phyloP scores from a whole-genome alignment of 2,113 vertebrate genomes.

The Sorex araneus region DNA sequence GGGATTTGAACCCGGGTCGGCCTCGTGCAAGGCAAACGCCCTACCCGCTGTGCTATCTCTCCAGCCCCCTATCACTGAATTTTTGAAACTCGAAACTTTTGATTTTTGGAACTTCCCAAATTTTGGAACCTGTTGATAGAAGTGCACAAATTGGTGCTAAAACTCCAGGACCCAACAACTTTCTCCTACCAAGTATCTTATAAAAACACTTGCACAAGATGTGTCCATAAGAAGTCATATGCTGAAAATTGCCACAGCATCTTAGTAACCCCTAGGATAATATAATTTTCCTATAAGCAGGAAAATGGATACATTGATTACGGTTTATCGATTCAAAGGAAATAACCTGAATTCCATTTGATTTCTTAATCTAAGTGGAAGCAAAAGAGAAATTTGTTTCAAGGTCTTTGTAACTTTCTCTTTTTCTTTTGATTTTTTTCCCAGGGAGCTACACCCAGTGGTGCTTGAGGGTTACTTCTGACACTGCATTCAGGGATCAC shows the following conservation, averaged over 20 bases:
- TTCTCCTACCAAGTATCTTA: slow-evolving; percentile 3
- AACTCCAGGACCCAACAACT: background rate
- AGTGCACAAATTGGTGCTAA: background rate
- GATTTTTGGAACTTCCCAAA: too few relatives aligned
- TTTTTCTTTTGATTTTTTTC: too few relatives aligned
- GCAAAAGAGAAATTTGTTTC: background rate
- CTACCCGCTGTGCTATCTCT: too few relatives aligned
- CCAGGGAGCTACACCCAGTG: too few relatives aligned
- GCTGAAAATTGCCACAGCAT: background rate
- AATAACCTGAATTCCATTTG: background rate
- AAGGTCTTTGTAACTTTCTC: background rate
- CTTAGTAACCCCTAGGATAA: background rate
- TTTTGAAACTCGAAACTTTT: background rate
- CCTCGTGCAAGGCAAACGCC: too few relatives aligned
- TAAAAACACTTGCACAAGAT: background rate
- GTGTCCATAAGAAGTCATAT: background rate
- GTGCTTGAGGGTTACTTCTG: too few relatives aligned
- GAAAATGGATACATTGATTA: slow-evolving; percentile 9
- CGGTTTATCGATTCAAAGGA: slow-evolving; percentile 30
- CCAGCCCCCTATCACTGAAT: too few relatives aligned
- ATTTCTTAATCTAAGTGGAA: slow-evolving; percentile 50
- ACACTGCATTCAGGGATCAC: too few relatives aligned
- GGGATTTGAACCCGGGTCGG: too few relatives aligned
- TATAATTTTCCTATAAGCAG: background rate
- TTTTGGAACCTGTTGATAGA: background rate